Conservation (phyloP, 2,888 invertebrate genomes). For the Drosophila merina region DNA sequence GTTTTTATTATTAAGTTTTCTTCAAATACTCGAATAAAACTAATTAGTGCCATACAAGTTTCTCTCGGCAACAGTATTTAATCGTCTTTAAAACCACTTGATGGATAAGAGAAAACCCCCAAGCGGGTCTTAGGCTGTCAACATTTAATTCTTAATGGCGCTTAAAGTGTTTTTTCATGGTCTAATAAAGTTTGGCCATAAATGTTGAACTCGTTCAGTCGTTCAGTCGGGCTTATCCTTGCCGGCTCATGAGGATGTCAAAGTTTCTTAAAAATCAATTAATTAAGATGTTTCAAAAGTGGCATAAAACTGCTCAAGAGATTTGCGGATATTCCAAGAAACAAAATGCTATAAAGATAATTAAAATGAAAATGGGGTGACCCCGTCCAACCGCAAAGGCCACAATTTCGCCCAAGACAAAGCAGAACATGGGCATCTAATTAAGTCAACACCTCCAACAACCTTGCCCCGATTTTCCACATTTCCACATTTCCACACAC, state of each 20-base stretch:
- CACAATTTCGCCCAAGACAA: constrained; percentile 23
- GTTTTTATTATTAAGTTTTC: background rate
- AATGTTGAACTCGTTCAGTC: constrained; percentile 19
- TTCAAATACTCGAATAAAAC: background rate
- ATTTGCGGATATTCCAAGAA: background rate
- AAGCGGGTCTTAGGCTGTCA: constrained; percentile 34
- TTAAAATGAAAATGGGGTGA: constrained; percentile 12
- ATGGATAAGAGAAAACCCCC: constrained; percentile 4
- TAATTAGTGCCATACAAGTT: background rate
- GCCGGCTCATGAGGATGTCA: constrained; percentile 11
- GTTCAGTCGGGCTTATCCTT: constrained; percentile 21
- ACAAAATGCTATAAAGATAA: constrained; percentile 13
- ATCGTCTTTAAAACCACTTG: constrained; percentile 27
- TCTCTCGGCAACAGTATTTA: constrained; percentile 1
- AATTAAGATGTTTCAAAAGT: constrained; percentile 16
- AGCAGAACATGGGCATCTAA: constrained; percentile 43
- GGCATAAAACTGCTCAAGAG: background rate
- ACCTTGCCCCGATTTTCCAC: constrained; percentile 41
- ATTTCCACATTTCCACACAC: constrained; percentile 3
- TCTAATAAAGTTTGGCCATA: constrained; percentile 38
- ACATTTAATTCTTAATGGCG: constrained; percentile 38
- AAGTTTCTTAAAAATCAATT: constrained; percentile 36
- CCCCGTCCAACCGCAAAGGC: constrained; percentile 6
- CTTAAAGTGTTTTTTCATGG: constrained; percentile 35
- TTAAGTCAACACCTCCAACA: constrained; percentile 60